phyloP scores from a whole-genome alignment of 2,797 vertebrate species.

The Thripadectes ignobilis region DNA sequence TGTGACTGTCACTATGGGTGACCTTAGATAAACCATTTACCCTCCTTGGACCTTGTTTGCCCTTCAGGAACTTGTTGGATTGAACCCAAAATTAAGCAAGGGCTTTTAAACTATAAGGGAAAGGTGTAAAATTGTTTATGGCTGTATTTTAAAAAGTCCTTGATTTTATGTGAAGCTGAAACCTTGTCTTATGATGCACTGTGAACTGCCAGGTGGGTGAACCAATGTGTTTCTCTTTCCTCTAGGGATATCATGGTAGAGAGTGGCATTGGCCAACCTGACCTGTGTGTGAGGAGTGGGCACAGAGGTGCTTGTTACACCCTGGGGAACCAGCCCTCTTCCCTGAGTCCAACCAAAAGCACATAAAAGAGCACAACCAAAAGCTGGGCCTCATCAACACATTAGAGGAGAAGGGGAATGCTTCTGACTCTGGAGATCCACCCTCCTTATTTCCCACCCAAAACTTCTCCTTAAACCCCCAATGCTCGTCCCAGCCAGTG shows the following conservation, averaged over 20 bases:
- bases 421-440: neutral
- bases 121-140: neutral
- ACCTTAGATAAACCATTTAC: neutral
- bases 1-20: neutral
- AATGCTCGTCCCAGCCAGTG: neutral
- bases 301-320: fast-evolving
- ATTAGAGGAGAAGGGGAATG: neutral
- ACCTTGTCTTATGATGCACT: neutral
- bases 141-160: neutral
- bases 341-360: neutral
- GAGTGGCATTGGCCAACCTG: neutral
- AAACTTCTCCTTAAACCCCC: neutral
- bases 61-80: neutral
- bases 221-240: neutral
- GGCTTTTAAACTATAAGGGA: neutral
- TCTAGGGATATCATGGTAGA: fast-evolving
- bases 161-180: neutral
- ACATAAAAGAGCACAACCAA: neutral
- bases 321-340: neutral
- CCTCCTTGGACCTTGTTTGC: neutral
- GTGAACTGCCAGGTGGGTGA: neutral
- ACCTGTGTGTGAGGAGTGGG: fast-evolving
- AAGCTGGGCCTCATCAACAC: fast-evolving
- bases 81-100: neutral
- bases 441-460: neutral